Evolutionary conservation across 2,888 invertebrate species (phyloP).

Genomic region (Mantis religiosa): DNA sequence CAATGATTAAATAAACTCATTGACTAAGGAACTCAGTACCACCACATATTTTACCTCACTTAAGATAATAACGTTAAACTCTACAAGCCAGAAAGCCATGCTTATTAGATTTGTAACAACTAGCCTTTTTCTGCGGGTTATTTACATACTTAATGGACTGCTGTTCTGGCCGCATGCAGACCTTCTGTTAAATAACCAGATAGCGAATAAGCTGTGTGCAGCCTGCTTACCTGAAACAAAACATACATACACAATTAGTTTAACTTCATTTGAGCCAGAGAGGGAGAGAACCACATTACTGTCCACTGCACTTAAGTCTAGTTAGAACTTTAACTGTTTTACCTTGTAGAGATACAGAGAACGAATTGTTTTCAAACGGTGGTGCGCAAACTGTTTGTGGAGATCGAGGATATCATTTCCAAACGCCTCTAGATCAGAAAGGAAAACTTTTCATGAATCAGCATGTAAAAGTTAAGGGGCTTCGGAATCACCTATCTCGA

Average conservation of each 20-base stretch:
- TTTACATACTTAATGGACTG: neutral
- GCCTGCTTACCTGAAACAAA: neutral
- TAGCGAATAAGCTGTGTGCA: neutral
- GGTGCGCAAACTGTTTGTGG: too few species aligned
- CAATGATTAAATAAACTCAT: neutral
- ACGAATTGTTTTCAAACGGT: too few species aligned
- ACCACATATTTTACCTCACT: too few species aligned
- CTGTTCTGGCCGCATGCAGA: neutral
- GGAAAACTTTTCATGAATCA: too few species aligned
- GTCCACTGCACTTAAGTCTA: neutral
- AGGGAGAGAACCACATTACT: neutral
- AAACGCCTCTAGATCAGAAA: too few species aligned
- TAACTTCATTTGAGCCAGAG: neutral
- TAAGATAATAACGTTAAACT: neutral
- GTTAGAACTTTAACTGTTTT: neutral
- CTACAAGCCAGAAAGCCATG: neutral
- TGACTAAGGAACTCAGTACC: too few species aligned
- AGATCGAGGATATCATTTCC: too few species aligned
- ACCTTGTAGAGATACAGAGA: too few species aligned
- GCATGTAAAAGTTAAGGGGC: too few species aligned
- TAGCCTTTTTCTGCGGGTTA: neutral
- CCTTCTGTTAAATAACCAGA: neutral
- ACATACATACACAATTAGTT: neutral
- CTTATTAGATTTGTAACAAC: neutral
- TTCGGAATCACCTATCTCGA: too few species aligned